A percentile compares a stretch with the other conserved stretches of the same genome.
Conservation (phyloP, 2,797 vertebrate species). For the Gadopsis bispinosus region DNA sequence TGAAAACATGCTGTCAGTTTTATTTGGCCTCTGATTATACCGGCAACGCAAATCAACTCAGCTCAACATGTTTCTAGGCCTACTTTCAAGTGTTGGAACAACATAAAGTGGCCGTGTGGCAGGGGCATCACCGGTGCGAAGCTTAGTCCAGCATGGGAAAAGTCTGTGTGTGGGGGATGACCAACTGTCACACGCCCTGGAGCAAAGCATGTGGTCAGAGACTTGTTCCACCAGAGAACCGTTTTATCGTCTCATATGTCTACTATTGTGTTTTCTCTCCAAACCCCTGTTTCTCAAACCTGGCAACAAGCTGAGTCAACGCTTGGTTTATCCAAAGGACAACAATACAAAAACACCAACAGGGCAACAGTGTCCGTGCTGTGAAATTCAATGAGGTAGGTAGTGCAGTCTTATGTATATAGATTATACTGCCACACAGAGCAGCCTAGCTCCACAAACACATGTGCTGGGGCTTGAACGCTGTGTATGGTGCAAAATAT, state of each 20-base stretch:
- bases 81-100: conserved; percentile 4
- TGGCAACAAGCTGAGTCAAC: conserved; percentile 15
- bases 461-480: background rate
- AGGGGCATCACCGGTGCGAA: conserved; percentile 8
- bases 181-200: conserved; percentile 4
- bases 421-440: conserved; percentile 17
- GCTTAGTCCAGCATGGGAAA: background rate
- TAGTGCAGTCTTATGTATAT: conserved; percentile 1
- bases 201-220: conserved; percentile 25
- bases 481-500: background rate
- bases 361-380: background rate
- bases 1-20: background rate
- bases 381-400: conserved; percentile 17
- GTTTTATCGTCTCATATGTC: conserved; percentile 15
- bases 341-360: conserved; percentile 23
- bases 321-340: conserved; percentile 6
- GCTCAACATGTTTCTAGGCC: conserved; percentile 4
- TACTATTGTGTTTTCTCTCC: background rate
- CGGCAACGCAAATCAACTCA: background rate
- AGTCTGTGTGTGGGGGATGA: background rate
- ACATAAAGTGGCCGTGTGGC: conserved; percentile 11
- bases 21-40: background rate
- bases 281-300: conserved; percentile 12
- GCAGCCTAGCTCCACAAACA: background rate
- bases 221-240: conserved; percentile 6